phyloP scores from a whole-genome alignment of 2,888 invertebrate species.

The Lasioglossum marginatum region DNA sequence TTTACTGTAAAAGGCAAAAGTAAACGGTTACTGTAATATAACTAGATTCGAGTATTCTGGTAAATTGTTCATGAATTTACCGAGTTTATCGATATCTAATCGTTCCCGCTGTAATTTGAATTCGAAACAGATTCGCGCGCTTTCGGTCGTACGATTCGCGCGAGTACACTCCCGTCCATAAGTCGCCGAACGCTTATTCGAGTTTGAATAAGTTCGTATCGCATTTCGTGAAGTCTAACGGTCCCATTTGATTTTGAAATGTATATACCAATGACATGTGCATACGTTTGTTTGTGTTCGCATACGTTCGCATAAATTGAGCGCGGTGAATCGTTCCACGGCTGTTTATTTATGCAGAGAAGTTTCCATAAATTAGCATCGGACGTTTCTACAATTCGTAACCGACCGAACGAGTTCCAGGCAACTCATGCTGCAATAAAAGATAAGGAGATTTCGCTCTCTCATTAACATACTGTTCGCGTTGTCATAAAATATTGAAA shows the following conservation, averaged over 20 bases:
- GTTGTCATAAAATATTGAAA: background rate
- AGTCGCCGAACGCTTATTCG: too few species aligned
- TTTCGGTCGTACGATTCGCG: background rate
- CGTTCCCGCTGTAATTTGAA: background rate
- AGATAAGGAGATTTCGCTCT: conserved; percentile 29
- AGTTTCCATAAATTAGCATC: conserved; percentile 19
- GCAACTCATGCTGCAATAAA: background rate
- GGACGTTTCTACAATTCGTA: background rate
- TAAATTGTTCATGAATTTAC: background rate
- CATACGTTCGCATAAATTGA: background rate
- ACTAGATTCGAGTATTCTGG: too few species aligned
- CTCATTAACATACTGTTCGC: conserved; percentile 6
- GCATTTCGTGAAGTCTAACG: background rate
- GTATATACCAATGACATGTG: too few species aligned
- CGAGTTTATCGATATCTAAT: background rate
- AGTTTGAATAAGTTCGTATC: background rate
- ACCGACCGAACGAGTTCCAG: background rate
- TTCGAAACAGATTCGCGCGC: background rate
- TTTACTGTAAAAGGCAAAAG: background rate
- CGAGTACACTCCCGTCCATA: background rate
- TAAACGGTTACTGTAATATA: too few species aligned
- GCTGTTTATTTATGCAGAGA: background rate
- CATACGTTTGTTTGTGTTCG: background rate
- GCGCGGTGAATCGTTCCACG: background rate
- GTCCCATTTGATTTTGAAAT: background rate